Base-by-base conservation (phyloP, 2,888 invertebrate genomes). In the Aspidiotus destructor region DNA sequence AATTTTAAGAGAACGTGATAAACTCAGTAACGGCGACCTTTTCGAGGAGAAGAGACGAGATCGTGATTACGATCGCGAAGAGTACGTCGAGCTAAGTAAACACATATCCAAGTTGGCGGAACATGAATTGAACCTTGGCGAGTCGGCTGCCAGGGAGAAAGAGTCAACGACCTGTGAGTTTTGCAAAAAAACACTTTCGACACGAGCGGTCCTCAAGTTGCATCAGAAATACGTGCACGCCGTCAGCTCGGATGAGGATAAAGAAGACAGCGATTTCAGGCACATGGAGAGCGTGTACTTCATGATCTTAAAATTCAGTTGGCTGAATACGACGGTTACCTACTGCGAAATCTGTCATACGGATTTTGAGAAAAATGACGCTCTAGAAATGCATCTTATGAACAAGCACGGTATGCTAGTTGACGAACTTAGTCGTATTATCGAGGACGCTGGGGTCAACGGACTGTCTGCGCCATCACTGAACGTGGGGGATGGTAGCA, bases 381-480 rank as follows among this genome's bases (percentile, higher is more conserved):
- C 44, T 11, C 41, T 70, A 13, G 69, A 67, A 53, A 15, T 62
- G 54, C 70, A 70, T 7, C 58, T 70, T 10, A 62, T 69, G 69
- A 71, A 73, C 69, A 52, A 73, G 68, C 60, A 70, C 72, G 15
- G 75, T 74, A 60, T 48, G 64, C 11, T 73, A 72, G 28, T 72
- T 54, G 68, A 61, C 17, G 70, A 69, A 15, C 60, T 70, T 2
- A 67, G 67, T 42, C 60, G 67, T 1, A 58, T 67, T 1, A 67
- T 67, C 52, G 67, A 67, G 57, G 67, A 67, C 17, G 67, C 67
- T 16, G 58, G 67, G 7, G 67, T 69, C 6, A 69, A 70, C 16
- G 63, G 63, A 11, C 28, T 70, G 8, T 52, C 65, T 3, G 69
- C 70, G n/a, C 70, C 72, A 3, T 52, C 64, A 7, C 42, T 60